These are phyloP conservation scores for Poeciliopsis turrubarensis DNA, from an alignment of 2,113 vertebrate species.

Conservation along the genomic window DNA sequence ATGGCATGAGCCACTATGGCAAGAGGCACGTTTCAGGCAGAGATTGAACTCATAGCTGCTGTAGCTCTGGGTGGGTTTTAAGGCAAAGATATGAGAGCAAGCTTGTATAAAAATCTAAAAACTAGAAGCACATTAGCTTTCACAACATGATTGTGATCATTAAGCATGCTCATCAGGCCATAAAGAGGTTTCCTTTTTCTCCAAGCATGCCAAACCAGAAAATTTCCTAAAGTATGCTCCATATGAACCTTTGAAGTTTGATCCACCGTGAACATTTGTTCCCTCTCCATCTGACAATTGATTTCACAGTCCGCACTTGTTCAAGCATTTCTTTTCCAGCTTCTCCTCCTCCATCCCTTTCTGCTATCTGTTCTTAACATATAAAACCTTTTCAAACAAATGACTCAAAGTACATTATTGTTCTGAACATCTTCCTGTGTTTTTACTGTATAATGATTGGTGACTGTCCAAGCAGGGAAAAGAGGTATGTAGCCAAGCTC, in stretches of 20 bases:
- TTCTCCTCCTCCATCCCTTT: constrained; percentile 72
- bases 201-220: constrained; percentile 75
- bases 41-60: constrained; percentile 47
- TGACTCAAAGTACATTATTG: constrained; percentile 81
- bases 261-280: constrained; percentile 74
- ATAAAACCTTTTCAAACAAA: constrained; percentile 67
- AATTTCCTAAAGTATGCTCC: constrained; percentile 73
- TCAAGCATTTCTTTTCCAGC: constrained; percentile 70
- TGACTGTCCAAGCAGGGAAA: constrained; percentile 98
- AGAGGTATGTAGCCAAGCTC: constrained; percentile 96
- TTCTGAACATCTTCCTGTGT: constrained; percentile 89
- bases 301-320: constrained; percentile 72
- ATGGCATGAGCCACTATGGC: constrained; percentile 82
- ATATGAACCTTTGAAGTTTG: constrained; percentile 72
- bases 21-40: constrained; percentile 69
- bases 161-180: constrained; percentile 79
- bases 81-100: constrained; percentile 47
- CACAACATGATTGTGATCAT: constrained; percentile 74
- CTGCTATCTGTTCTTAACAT: constrained; percentile 62
- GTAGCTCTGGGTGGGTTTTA: constrained; percentile 59
- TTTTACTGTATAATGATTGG: constrained; percentile 93
- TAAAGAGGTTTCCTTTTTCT: constrained; percentile 68
- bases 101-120: constrained; percentile 27
- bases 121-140: constrained; percentile 65
- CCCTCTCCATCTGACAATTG: constrained; percentile 70